A percentile compares a stretch with the other conserved stretches of the same genome.
These are phyloP conservation scores for Trinectes maculatus DNA, from an alignment of 2,113 vertebrate genomes.

Conservation along the genomic window DNA sequence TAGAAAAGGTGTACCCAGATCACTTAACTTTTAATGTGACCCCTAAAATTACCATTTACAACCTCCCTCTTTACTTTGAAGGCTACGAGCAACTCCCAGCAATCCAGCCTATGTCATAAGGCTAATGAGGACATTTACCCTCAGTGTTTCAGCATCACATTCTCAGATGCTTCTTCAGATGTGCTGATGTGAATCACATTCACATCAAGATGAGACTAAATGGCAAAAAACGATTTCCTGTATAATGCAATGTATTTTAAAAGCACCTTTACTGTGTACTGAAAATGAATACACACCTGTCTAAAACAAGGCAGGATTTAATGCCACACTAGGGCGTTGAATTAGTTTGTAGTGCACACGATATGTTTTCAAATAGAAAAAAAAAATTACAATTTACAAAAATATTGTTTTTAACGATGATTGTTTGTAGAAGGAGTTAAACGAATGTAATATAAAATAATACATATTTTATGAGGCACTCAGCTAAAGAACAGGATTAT, in stretches of 20 bases:
- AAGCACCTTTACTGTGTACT: too few species aligned
- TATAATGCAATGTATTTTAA: too few species aligned
- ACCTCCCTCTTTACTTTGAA: too few species aligned
- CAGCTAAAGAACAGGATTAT: conserved; percentile 10
- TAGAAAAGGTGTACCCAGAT: neutral
- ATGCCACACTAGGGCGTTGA: neutral
- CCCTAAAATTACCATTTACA: neutral
- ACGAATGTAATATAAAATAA: neutral
- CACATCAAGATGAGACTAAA: too few species aligned
- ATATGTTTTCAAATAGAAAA: neutral
- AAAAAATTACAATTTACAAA: neutral
- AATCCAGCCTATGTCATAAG: too few species aligned
- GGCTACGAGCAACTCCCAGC: too few species aligned
- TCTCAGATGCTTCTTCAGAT: neutral
- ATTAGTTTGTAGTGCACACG: neutral
- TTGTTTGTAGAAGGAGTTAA: neutral
- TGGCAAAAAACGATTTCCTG: too few species aligned
- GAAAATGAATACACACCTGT: neutral
- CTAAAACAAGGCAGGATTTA: neutral
- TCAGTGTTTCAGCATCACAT: neutral
- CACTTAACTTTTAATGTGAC: neutral
- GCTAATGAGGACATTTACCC: too few species aligned
- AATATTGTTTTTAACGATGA: neutral
- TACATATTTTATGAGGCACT: conserved; percentile 11
- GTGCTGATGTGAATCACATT: too few species aligned